Evolutionary conservation across 2,888 invertebrate genomes (phyloP), one percentile per base, ranked within the genome.

Genomic region (Drosophila quasianomalipes): DNA sequence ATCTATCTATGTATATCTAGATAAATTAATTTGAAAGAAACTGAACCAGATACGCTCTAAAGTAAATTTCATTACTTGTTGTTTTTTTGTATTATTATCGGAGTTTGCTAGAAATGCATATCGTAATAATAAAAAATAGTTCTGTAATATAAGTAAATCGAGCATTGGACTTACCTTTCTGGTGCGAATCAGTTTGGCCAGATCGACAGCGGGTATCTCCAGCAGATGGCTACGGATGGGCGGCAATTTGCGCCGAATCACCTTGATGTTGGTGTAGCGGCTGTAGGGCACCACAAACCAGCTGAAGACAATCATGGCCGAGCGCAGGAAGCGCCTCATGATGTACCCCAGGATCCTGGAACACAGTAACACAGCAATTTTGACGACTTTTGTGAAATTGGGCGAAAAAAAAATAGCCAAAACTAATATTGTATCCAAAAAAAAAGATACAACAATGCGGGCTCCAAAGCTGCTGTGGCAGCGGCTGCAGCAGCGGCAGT

Each of bases 111-210:
- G 19, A 37, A 37, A 39, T 39, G 39, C 19, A 39, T 39, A 19
- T 37, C 16, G 16, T 19, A 37, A 37, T 19, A 39, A 39, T 7
- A 7, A 16, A 39, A 39, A 39, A 37, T 19, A 19, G 19, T 39
- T 39, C 30, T 31, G 51, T 12, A n/a, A 33, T 41, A 28, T 30
- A 30, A 37, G 35, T 52, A 5, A 39, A 12, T 30, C 28, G n/a
- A 28, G 26, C 5, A 59, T 49, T 41, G 59, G 41, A 92, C 92
- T 93, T 68, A 96, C 97, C 95, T 96, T 94, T 94, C 94, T 95
- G 59, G 94, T 95, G 91, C 97, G 95, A 89, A 97, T 97, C 94
- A 95, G 95, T 84, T 94, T 94, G 7, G 97, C 95, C 70, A 97
- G 93, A 69, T 95, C 94, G 19, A 95, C 95, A 51, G 96, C 97